Base-by-base conservation (phyloP, 2,113 vertebrate genomes). In the Acinonyx jubatus region DNA sequence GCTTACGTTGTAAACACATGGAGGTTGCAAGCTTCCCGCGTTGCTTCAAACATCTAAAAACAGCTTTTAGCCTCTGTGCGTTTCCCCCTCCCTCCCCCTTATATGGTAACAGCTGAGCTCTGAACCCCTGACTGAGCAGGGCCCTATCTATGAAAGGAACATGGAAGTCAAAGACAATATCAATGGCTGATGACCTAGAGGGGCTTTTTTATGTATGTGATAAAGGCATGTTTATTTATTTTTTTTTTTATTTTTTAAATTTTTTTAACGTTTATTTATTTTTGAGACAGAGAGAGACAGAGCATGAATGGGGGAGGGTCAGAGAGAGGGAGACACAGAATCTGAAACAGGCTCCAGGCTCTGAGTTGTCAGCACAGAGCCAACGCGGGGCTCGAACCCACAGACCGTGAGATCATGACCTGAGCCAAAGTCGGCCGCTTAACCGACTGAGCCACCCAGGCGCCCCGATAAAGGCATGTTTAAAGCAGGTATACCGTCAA, bases 31-130 rank as follows among this genome's bases (percentile, higher is more conserved):
- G 55, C 63, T 41, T 96, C n/a, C 25, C 25, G 31, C 68, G 82
- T 94, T 18, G 52, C 78, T 94, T 95, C 90, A 78, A 94, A 93
- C 52, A 29, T 96, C 63, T 80, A 21, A 89, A 76, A 96, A 38
- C 57, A 83, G 50, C 14, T 57, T 89, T 91, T 31, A 76, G 48
- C 27, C 23, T 66, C 68, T 31, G 45, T 1, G 61, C 1, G 1
- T 68, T 41, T 36, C 31, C 2, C 38, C 83, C 79, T n/a, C 90
- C 50, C 29, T 18, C 4, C 52, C 76, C 74, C 90, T 94, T 88
- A 50, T n/a, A 91, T 7, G 84, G 90, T 33, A 31, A 88, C 71
- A 61, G 79, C 31, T 1, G 12, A 90, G 36, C 19, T 76, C 55
- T 63, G 74, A 66, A 38, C 65, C 10, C 27, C 1, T 45, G 61